Percentiles rank a stretch among this genome's conserved stretches.
Evolutionary conservation across 2,113 vertebrate genomes (phyloP).

Genomic region (Chrysochloris asiatica): DNA sequence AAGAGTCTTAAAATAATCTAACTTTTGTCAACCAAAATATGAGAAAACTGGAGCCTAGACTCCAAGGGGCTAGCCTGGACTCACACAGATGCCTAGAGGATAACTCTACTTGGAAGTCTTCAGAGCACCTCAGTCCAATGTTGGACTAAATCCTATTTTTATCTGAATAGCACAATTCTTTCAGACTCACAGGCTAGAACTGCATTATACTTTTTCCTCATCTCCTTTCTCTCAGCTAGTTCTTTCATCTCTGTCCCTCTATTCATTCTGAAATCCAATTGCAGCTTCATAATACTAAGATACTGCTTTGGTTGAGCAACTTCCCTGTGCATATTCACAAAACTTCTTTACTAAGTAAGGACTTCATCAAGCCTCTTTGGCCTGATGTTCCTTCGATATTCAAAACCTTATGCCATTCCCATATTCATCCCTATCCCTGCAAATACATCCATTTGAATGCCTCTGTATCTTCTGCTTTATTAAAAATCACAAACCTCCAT

Average conservation of each 20-base stretch:
- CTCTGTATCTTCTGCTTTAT: not conserved
- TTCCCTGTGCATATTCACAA: not conserved
- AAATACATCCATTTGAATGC: not conserved
- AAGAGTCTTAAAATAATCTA: not conserved
- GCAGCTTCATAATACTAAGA: not conserved
- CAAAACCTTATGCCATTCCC: not conserved
- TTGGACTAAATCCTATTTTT: not conserved
- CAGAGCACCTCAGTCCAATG: not conserved
- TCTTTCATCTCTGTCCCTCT: not conserved
- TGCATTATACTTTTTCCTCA: not conserved
- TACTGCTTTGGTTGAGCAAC: not conserved
- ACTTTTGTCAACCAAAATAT: not conserved
- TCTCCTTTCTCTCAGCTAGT: not conserved
- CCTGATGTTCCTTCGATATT: not conserved
- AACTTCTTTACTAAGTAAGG: not conserved
- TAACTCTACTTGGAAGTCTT: not conserved
- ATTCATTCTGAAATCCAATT: constrained; percentile 27
- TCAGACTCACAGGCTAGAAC: not conserved
- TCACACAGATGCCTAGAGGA: not conserved
- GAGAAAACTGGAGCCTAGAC: not conserved
- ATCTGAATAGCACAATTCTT: not conserved
- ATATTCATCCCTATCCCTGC: not conserved
- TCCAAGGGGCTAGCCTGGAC: not conserved
- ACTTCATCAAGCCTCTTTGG: not conserved
- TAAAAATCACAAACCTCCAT: not conserved